phyloP scores from a whole-genome alignment of 2,888 invertebrate genomes.

The Mesorhabditis spiculigera region DNA sequence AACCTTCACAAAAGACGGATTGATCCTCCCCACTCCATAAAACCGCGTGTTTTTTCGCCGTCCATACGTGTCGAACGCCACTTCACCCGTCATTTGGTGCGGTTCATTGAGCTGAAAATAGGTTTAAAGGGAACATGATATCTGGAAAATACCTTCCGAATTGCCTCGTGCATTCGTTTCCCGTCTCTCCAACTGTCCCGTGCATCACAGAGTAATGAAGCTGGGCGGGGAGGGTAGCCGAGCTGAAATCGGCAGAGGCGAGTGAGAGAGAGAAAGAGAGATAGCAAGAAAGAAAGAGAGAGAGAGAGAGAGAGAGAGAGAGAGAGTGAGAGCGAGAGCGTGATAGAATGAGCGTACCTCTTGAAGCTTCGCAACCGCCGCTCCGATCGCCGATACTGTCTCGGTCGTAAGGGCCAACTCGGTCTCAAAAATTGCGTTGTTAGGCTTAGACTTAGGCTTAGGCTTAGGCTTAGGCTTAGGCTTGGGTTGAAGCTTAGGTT shows the following conservation, averaged over 20 bases:
- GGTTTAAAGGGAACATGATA: neutral
- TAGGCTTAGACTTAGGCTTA: too few relatives aligned
- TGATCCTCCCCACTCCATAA: constrained; percentile 36
- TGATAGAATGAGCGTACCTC: constrained; percentile 17
- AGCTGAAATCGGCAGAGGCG: constrained; percentile 22
- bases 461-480: too few relatives aligned
- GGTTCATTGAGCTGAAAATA: constrained; percentile 27
- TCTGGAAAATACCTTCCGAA: constrained; percentile 28
- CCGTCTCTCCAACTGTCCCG: constrained; percentile 51
- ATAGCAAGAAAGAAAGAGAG: too few relatives aligned
- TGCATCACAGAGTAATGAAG: constrained; percentile 45
- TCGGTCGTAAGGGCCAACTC: constrained; percentile 51
- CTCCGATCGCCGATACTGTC: constrained; percentile 45
- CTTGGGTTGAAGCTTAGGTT: too few relatives aligned
- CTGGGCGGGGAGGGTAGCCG: constrained; percentile 33
- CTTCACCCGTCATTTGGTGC: constrained; percentile 37
- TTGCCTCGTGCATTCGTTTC: constrained; percentile 37
- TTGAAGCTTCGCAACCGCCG: constrained; percentile 34
- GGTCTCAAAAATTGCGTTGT: constrained; percentile 22
- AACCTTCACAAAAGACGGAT: constrained; percentile 38
- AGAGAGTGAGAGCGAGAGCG: too few relatives aligned
- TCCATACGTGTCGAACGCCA: constrained; percentile 29
- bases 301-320: too few relatives aligned
- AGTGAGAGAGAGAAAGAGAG: neutral
- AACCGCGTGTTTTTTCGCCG: constrained; percentile 34